Base-by-base conservation (phyloP, 2,113 vertebrate genomes). In the Shinisaurus crocodilurus region DNA sequence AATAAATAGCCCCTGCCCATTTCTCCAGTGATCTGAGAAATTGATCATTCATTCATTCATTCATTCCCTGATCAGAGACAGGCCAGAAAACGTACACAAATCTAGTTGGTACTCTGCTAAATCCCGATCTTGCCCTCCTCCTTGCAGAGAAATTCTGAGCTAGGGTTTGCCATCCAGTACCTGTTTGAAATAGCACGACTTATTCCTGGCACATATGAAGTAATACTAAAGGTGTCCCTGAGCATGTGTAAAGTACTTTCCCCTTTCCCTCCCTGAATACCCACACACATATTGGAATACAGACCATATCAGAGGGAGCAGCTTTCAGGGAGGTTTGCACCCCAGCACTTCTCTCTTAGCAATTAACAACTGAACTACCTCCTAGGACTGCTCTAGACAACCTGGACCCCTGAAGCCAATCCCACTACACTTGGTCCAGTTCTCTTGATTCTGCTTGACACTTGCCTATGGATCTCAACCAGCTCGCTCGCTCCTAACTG, bases 21-120 rank as follows among this genome's bases (percentile, higher is more conserved):
- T 29, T 79, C n/a, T 80, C 79, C 67, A 43, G 48, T 25, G 15
- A 60, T 82, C 72, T 80, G 89, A 76, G 63, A 86, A 86, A 80
- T 57, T 23, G 75, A 23, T 80, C n/a, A 32, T 85, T 89, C 67
- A 13, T 20, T 88, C 57, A 16, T 69, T 76, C 45, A 37, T 72
- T 72, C 80, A 23, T 70, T 43, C 82, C 70, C 57, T 50, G 40
- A 18, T 84, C 34, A 27, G 72, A 77, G 48, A 9, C 60, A 57
- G 65, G 74, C 27, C 23, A 85, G 29, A 29, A 43, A 13, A 57
- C n/a, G 29, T 27, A 5, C 32, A 43, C 45, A 69, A 74, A 89
- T 67, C 50, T 50, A 89, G 74, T 16, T 89, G 40, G 85, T 74
- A 82, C 45, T 57, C 57, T 48, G 45, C 54, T 37, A 76, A 67